Base-by-base conservation (phyloP, 2,888 invertebrate species). In the Metopia argyrocephala region DNA sequence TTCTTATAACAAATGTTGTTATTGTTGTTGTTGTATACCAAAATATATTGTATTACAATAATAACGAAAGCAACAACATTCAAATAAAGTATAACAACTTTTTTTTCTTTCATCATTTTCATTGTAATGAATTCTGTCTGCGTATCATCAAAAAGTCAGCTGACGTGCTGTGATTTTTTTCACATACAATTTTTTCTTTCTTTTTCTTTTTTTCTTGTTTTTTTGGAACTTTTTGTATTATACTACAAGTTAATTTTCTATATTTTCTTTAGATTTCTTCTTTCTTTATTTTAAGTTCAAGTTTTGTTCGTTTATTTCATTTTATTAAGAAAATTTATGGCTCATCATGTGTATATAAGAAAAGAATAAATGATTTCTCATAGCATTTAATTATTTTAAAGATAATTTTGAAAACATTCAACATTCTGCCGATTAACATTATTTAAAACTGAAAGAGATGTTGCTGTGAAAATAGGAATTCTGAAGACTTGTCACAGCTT, bases 101-200 rank as follows among this genome's bases (percentile, higher is more conserved):
- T 48, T 62, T 48, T 12, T 25, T 56, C 28, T 61, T 48, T 50
- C 52, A 70, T 46, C 52, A 70, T 46, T 76, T 76, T 74, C 79
- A 62, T 82, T 75, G 82, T 84, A 84, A 84, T 83, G 83, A 83
- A 84, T 85, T 85, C 84, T 79, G 84, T 84, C 83, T 85, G 84
- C 84, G 84, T 84, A 83, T 83, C 83, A 83, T 75, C 65, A 65
- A 75, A 76, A 79, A 82, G 80, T 79, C 83, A 84, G 84, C 83
- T 84, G 84, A 84, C 84, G 83, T 83, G 83, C 83, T 79, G 81
- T 78, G 84, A 84, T 83, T 84, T 82, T 78, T 82, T 84, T 82
- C 79, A 78, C 79, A 84, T 84, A 83, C 82, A 81, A 82, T 83
- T 83, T 75, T 79, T 59, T 54, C 25, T 62, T 31, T 45, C 4